Base-by-base conservation (phyloP, 2,113 vertebrate species). In the Anolis carolinensis region DNA sequence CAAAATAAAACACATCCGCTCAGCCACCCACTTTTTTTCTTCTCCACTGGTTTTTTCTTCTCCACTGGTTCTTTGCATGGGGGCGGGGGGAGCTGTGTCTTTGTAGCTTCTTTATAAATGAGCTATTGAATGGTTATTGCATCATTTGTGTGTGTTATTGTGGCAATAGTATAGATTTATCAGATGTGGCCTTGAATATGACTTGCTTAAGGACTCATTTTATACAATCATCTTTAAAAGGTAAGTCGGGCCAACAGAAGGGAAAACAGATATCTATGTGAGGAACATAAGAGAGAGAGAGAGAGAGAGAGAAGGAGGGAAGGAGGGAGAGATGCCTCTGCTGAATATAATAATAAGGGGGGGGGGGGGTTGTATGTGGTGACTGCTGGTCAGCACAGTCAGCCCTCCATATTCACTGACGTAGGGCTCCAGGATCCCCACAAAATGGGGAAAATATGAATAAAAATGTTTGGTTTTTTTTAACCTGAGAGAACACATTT, bases 41-140 rank as follows among this genome's bases (percentile, higher is more conserved):
- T 79, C 3, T 71, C 88, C 90, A 81, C 86, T 65, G 36, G 5
- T 74, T 92, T 82, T 20, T 4, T 84, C 78, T 21, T 79, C 3
- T 71, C 88, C 90, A 81, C 86, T 65, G 36, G 5, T 74, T 92
- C 84, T 20, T 4, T 84, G n/a, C 25, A 21, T 83, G 85, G 14
- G 44, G 86, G 91, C 89, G 91, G 93, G 90, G 90, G 81, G 88
- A 36, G 18, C 62, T 0, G 79, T 71, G 3, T 92, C 75, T 89
- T 81, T 79, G 70, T 86, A 85, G 13, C 79, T 82, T 89, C 73
- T 65, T 90, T 90, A 91, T 85, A 80, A 90, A 90, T 94, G 88
- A 88, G 82, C 90, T 90, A 77, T 86, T 93, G 81, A 86, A 78
- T 0, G 0, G 62, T 86, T 91, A 86, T 87, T 92, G 32, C 85